Conservation (phyloP, 2,113 vertebrate genomes). For the Grus americana region DNA sequence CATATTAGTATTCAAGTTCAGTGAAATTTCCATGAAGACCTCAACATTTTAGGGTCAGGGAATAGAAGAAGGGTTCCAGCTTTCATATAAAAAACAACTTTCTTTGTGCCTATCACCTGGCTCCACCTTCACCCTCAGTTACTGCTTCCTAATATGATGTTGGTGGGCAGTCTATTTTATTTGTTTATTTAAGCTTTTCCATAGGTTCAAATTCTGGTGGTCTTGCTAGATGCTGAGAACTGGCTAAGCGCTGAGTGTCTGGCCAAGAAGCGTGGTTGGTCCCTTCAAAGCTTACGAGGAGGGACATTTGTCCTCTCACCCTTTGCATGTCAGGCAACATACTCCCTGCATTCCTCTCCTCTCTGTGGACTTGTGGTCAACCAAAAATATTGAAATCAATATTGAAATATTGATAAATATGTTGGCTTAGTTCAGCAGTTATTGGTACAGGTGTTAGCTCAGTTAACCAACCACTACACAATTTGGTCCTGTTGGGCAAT, state of each 20-base stretch:
- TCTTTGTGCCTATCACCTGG: background rate
- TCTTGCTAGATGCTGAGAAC: background rate
- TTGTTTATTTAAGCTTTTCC: background rate
- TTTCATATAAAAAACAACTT: background rate
- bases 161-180: background rate
- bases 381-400: background rate
- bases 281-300: background rate
- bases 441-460: background rate
- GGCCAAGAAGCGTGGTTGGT: background rate
- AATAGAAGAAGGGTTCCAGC: background rate
- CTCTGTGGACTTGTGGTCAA: background rate
- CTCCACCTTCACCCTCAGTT: background rate
- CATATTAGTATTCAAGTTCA: background rate
- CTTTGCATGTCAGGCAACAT: too few species aligned
- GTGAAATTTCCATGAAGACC: background rate
- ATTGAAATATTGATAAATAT: background rate
- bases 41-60: background rate
- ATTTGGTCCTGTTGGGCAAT: background rate
- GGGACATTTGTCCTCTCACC: background rate
- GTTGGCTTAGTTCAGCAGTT: background rate
- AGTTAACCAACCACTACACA: accelerated
- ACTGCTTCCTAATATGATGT: background rate
- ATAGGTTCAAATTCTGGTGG: background rate
- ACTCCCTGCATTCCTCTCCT: background rate
- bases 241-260: background rate